Percentiles rank a stretch among this genome's conserved stretches.
Conservation (phyloP, 2,113 vertebrate genomes). For the Trachemys scripta region DNA sequence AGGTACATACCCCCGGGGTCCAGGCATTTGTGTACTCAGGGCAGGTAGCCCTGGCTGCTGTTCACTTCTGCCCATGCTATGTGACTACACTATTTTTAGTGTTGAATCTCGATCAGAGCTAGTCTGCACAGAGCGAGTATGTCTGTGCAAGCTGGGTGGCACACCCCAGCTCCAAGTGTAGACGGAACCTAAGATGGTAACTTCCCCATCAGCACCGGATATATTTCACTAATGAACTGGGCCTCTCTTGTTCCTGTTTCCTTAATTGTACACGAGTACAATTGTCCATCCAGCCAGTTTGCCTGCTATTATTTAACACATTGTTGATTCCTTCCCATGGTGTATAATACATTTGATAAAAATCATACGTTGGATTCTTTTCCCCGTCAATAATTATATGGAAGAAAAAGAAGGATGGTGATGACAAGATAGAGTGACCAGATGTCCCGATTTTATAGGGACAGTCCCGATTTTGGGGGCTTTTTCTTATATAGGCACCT, state of each 20-base stretch:
- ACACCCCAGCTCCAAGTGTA: not conserved
- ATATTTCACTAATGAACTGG: not conserved
- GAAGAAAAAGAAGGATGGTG: constrained; percentile 6
- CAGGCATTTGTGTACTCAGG: not conserved
- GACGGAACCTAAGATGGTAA: not conserved
- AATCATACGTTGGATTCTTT: constrained; percentile 46
- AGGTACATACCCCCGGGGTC: not conserved
- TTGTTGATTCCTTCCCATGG: not conserved
- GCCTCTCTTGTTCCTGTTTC: not conserved
- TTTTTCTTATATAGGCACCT: too few relatives aligned
- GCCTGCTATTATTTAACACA: constrained; percentile 3
- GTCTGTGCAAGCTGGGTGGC: not conserved
- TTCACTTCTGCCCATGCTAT: not conserved
- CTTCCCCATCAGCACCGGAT: not conserved
- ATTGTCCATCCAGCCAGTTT: not conserved
- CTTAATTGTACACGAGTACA: not conserved
- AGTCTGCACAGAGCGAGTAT: not conserved
- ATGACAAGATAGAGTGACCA: not conserved
- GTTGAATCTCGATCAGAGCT: not conserved
- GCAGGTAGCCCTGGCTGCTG: not conserved
- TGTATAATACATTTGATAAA: constrained; percentile 45
- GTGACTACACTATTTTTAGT: not conserved
- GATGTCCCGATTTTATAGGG: too few relatives aligned
- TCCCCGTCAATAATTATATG: constrained; percentile 43
- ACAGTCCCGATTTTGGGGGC: too few relatives aligned